Conservation (phyloP, 2,888 invertebrate genomes). For the Biston betularia region DNA sequence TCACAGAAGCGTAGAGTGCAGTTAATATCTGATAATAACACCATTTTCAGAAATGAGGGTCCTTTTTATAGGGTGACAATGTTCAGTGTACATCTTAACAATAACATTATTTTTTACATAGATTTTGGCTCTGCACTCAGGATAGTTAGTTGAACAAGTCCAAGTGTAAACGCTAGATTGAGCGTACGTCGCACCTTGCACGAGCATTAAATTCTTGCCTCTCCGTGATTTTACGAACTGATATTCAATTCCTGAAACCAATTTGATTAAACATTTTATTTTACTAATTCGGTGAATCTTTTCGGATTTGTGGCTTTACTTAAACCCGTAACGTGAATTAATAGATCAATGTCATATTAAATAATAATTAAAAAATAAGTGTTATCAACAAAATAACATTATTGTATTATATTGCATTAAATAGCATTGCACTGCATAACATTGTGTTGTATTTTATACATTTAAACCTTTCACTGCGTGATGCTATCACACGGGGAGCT, state of each 20-base stretch:
- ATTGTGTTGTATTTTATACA: too few species aligned
- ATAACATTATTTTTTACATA: slow-evolving; percentile 7
- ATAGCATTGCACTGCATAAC: too few species aligned
- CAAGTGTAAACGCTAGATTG: background rate
- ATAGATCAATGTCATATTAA: too few species aligned
- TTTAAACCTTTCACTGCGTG: too few species aligned
- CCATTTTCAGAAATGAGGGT: background rate
- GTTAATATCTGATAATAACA: slow-evolving; percentile 5
- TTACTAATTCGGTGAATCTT: too few species aligned
- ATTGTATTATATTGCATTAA: too few species aligned
- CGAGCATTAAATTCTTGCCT: slow-evolving; percentile 5
- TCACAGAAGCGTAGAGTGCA: too few species aligned
- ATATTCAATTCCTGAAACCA: background rate
- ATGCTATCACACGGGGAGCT: too few species aligned
- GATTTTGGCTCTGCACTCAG: slow-evolving; percentile 18
- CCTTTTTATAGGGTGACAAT: background rate
- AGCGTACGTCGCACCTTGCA: slow-evolving; percentile 4
- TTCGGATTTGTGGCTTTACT: too few species aligned
- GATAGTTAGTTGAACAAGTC: slow-evolving; percentile 20
- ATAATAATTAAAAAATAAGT: too few species aligned
- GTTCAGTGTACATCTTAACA: background rate
- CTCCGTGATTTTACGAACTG: slow-evolving; percentile 8
- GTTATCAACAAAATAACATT: too few species aligned
- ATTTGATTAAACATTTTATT: background rate
- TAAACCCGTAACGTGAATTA: too few species aligned